Conservation (phyloP, 2,113 vertebrate species). For the Indri indri region DNA sequence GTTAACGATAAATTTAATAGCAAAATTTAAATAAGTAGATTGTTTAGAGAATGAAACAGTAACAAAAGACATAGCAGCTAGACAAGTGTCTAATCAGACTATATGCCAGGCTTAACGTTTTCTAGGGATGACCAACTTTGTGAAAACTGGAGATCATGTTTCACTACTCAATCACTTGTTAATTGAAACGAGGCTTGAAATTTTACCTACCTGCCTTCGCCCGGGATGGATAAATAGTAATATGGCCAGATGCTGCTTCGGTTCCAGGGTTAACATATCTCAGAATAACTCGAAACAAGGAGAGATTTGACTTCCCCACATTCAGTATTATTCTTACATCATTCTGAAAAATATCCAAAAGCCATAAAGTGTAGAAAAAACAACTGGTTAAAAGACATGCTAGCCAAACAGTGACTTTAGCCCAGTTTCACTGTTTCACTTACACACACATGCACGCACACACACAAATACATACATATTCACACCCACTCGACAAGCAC, state of each 20-base stretch:
- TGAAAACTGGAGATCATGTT: background rate
- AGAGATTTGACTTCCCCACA: slow-evolving; percentile 85
- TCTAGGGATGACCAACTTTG: background rate
- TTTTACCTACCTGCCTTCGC: slow-evolving; percentile 88
- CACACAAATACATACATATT: background rate
- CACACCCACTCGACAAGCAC: background rate
- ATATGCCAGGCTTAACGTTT: background rate
- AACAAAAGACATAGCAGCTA: background rate
- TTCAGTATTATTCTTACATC: slow-evolving; percentile 92
- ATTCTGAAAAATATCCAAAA: slow-evolving; percentile 87
- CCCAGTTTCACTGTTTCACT: background rate
- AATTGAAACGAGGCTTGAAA: background rate
- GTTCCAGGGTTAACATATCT: slow-evolving; percentile 90
- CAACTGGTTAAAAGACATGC: slow-evolving; percentile 68
- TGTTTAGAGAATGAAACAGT: background rate
- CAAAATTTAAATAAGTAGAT: background rate
- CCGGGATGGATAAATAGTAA: slow-evolving; percentile 85
- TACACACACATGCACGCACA: background rate
- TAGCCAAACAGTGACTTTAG: slow-evolving; percentile 63
- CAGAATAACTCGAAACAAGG: slow-evolving; percentile 90
- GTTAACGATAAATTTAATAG: background rate
- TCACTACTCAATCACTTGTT: background rate
- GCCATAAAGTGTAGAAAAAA: slow-evolving; percentile 62
- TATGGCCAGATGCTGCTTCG: slow-evolving; percentile 83
- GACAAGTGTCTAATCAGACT: background rate